These are phyloP conservation scores for Rutilus rutilus DNA, from an alignment of 2,113 vertebrate genomes.

Conservation along the genomic window DNA sequence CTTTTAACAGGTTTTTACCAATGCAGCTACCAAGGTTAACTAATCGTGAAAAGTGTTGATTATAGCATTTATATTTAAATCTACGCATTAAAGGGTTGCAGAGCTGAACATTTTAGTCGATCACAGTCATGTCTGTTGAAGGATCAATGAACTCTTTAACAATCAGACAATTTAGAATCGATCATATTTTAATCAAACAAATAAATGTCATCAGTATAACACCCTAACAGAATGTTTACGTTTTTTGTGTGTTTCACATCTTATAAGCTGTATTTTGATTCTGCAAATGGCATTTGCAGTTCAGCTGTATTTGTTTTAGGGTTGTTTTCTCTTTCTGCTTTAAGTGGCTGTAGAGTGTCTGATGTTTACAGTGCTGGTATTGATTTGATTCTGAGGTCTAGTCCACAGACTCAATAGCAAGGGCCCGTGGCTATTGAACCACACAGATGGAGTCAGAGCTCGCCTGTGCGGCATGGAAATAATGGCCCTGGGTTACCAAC, in stretches of 20 bases:
- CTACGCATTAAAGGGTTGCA: neutral
- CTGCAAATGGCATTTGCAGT: constrained; percentile 7
- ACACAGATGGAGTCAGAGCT: constrained; percentile 39
- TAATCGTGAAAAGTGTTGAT: neutral
- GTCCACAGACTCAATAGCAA: constrained; percentile 51
- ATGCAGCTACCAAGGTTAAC: too few species aligned
- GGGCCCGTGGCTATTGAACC: constrained; percentile 55
- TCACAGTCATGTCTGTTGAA: neutral
- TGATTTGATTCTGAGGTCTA: constrained; percentile 58
- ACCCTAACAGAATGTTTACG: neutral
- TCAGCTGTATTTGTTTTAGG: constrained; percentile 10
- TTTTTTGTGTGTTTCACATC: neutral
- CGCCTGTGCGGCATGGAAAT: constrained; percentile 30
- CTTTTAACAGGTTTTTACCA: too few species aligned
- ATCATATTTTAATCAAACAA: neutral
- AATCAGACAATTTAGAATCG: neutral
- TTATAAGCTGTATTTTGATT: neutral
- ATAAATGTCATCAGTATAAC: neutral
- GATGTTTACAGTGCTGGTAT: constrained; percentile 51
- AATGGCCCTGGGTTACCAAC: constrained; percentile 51
- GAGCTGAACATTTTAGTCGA: neutral
- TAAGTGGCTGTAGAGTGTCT: constrained; percentile 15
- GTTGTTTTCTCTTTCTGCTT: constrained; percentile 22
- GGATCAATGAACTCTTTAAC: neutral
- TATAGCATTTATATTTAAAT: neutral